Base-by-base conservation (phyloP, 2,888 invertebrate species). In the Lamproptera curius region DNA sequence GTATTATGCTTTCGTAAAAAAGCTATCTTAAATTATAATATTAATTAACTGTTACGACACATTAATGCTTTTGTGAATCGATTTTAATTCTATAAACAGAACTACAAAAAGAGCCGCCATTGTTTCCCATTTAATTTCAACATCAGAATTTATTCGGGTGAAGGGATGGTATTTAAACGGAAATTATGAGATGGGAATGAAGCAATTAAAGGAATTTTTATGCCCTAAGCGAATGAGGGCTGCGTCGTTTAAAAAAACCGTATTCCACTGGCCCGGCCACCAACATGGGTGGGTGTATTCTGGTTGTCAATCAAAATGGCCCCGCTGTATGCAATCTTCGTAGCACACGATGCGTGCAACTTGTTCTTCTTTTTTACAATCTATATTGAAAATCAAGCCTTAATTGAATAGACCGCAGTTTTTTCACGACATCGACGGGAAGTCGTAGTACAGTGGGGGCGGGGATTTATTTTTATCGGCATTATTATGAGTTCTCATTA, bases 271-370 rank as follows among this genome's bases (percentile, higher is more conserved):
- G 57, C 70, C 46, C 65, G 79, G 67, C 81, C 81, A 81, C 81
- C 77, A 66, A 63, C 75, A 69, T 55, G 47, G 63, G 65, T 67
- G 76, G 79, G 70, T 67, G 76, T 75, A 70, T 61, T 60, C 54
- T 40, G 63, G 68, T 65, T 79, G 82, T 82, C 81, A 82, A 79
- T 84, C 81, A 83, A 65, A 52, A 56, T 44, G 44, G 56, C 55
- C 54, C 53, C 55, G 57, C 54, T 57, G 56, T 53, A 58, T 65
- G 67, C 68, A 70, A 73, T 69, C 62, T 67, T 60, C 59, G 55
- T 70, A 66, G 67, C 59, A 61, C 62, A 61, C 58, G 62, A 34
- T 47, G 51, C 42, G 52, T 51, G 44, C 48, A 51, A n/a, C 50
- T 52, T 48, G 42, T 42, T 10, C 49, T 35, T 42, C 38, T 53